Conservation (phyloP, 2,888 invertebrate genomes). For the Lasioglossum oenotherae region DNA sequence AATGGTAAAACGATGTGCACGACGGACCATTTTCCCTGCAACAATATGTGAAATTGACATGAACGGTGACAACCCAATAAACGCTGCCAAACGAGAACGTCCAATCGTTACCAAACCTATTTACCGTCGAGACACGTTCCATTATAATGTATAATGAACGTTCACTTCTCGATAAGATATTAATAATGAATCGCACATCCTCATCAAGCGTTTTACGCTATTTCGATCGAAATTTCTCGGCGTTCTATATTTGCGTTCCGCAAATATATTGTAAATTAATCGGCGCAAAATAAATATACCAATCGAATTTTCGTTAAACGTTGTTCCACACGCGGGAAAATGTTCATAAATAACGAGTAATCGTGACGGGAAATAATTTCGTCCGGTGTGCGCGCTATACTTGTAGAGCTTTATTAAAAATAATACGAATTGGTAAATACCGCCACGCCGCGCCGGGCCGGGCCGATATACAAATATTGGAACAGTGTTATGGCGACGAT, state of each 20-base stretch:
- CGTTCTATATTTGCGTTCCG: not conserved
- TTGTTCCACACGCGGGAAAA: not conserved
- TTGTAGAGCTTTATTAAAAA: not conserved
- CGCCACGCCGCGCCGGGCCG: no score
- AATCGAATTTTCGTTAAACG: not conserved
- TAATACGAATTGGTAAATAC: not conserved
- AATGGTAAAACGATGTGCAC: not conserved
- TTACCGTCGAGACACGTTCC: not conserved
- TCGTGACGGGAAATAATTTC: not conserved
- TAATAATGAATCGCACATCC: not conserved
- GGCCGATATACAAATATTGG: not conserved
- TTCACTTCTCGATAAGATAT: not conserved
- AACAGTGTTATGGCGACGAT: not conserved
- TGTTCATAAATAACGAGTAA: not conserved
- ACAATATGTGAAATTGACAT: not conserved
- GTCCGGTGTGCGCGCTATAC: not conserved
- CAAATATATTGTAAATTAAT: not conserved
- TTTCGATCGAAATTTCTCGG: not conserved
- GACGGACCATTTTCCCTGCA: not conserved
- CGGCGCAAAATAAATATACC: not conserved
- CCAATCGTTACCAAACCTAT: constrained; percentile 1
- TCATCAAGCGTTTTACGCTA: not conserved
- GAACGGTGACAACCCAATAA: not conserved
- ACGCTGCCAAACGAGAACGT: not conserved
- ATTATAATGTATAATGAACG: not conserved